Evolutionary conservation across 2,888 invertebrate genomes (phyloP).

Genomic region (Brachyopa scutellaris): DNA sequence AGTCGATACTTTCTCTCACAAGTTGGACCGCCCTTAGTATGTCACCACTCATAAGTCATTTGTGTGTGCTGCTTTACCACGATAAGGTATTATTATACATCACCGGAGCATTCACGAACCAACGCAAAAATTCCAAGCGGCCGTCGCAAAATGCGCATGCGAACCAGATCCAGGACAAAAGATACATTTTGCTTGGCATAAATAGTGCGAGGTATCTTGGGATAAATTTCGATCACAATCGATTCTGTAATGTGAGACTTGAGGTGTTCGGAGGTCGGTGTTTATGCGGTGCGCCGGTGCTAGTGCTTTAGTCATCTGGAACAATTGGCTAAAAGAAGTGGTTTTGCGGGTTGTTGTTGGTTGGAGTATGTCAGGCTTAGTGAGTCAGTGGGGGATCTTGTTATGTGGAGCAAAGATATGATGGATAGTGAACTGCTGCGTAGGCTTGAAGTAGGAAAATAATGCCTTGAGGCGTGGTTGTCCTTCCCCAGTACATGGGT

Average conservation of each 20-base stretch:
- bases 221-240: slow-evolving; percentile 68
- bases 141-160: slow-evolving; percentile 42
- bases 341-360: slow-evolving; percentile 20
- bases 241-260: slow-evolving; percentile 44
- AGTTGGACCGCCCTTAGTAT: slow-evolving; percentile 42
- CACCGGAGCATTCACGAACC: slow-evolving; percentile 24
- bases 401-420: slow-evolving; percentile 47
- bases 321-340: slow-evolving; percentile 60
- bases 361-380: neutral
- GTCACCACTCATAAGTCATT: slow-evolving; percentile 57
- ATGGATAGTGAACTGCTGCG: slow-evolving; percentile 34
- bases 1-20: slow-evolving; percentile 38
- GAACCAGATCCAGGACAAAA: slow-evolving; percentile 61
- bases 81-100: slow-evolving; percentile 34
- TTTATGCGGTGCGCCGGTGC: slow-evolving; percentile 30
- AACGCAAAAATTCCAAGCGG: slow-evolving; percentile 29
- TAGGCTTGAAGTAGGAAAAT: slow-evolving; percentile 2
- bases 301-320: slow-evolving; percentile 48
- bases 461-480: no score
- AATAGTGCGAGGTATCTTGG: slow-evolving; percentile 55
- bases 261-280: slow-evolving; percentile 37
- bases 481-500: no score
- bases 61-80: slow-evolving; percentile 22
- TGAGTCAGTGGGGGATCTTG: slow-evolving; percentile 22
- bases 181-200: slow-evolving; percentile 38